These are phyloP conservation scores for Choloepus hoffmanni DNA, from an alignment of 2,113 vertebrate species.

Conservation along the genomic window DNA sequence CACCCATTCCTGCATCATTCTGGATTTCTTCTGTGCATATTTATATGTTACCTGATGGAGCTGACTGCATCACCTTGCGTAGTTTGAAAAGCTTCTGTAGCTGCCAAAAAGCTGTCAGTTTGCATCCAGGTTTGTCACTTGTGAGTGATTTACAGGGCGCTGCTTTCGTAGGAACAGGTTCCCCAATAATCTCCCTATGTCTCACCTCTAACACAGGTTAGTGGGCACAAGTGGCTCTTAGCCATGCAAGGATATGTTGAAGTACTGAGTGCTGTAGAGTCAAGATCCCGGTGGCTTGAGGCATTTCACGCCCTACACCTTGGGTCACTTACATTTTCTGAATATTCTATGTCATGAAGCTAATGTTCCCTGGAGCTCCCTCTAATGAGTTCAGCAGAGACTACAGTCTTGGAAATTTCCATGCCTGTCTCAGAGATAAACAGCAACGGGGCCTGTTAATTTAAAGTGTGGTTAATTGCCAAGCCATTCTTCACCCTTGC, in stretches of 20 bases:
- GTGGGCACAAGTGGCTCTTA: background rate
- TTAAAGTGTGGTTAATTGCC: background rate
- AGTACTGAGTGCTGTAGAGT: background rate
- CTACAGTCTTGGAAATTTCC: slow-evolving; percentile 58
- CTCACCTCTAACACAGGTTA: background rate
- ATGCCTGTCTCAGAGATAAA: background rate
- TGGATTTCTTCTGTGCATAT: background rate
- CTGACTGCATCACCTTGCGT: background rate
- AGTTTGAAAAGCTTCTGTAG: background rate
- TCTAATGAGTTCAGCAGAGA: slow-evolving; percentile 37
- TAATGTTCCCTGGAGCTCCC: slow-evolving; percentile 31
- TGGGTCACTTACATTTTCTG: slow-evolving; percentile 14
- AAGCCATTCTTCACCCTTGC: background rate
- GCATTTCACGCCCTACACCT: background rate
- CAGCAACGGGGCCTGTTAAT: background rate
- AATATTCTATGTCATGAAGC: background rate
- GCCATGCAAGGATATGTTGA: background rate
- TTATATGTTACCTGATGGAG: background rate
- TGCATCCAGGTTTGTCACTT: background rate
- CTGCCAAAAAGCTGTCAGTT: background rate
- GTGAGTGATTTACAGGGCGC: rapidly evolving
- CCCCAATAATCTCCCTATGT: background rate
- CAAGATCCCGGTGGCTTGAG: background rate
- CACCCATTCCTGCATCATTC: background rate
- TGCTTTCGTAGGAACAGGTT: background rate